Evolutionary conservation across 2,888 invertebrate genomes (phyloP).

Genomic region (Acanthosepion lycidas): DNA sequence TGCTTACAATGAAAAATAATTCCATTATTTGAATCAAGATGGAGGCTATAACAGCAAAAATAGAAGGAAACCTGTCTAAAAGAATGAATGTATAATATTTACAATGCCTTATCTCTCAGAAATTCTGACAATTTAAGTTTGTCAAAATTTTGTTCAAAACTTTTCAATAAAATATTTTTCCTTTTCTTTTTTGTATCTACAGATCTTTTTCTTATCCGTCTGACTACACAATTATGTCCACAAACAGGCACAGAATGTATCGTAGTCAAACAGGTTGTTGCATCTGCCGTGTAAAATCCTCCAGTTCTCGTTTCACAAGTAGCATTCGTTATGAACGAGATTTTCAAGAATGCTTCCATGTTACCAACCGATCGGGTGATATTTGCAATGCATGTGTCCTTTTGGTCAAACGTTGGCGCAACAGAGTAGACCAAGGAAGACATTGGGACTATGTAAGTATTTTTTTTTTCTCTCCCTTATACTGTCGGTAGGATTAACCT

Average conservation of each 20-base stretch:
- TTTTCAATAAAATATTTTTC: not conserved
- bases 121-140: too few species aligned
- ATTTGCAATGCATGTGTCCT: constrained; percentile 91
- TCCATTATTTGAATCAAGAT: too few species aligned
- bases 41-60: too few species aligned
- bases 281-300: constrained; percentile 89
- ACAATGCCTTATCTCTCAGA: too few species aligned
- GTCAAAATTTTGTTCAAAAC: too few species aligned
- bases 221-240: constrained; percentile 39
- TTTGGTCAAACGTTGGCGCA: constrained; percentile 84
- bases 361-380: constrained; percentile 85
- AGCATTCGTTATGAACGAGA: constrained; percentile 88
- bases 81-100: too few species aligned
- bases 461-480: not conserved
- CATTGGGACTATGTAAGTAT: constrained; percentile 72
- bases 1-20: too few species aligned
- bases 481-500: not conserved
- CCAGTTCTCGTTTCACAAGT: constrained; percentile 87
- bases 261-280: constrained; percentile 83
- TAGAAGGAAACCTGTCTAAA: too few species aligned
- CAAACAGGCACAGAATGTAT: constrained; percentile 88
- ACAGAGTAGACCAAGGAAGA: constrained; percentile 67
- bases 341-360: constrained; percentile 84
- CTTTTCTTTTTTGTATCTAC: not conserved
- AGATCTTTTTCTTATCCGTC: not conserved